Evolutionary conservation across 2,888 invertebrate genomes (phyloP).

Genomic region (Drosophila koepferae): DNA sequence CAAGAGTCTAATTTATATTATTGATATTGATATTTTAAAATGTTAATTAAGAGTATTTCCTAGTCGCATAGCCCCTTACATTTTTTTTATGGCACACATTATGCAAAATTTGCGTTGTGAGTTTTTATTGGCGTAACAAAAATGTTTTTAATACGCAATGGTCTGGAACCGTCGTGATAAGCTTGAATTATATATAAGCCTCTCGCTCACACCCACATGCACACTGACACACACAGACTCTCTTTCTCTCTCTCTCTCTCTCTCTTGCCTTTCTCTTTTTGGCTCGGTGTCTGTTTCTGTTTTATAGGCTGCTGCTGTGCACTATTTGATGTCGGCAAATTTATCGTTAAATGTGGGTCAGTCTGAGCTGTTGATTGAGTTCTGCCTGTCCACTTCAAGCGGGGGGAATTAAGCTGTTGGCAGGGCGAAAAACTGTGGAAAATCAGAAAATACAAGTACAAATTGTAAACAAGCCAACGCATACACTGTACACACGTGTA

Average conservation of each 20-base stretch:
- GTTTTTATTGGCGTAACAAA: slow-evolving; percentile 78
- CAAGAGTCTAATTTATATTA: no score
- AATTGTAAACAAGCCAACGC: slow-evolving; percentile 34
- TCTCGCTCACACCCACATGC: background rate
- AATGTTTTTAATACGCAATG: slow-evolving; percentile 81
- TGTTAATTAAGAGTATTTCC: background rate
- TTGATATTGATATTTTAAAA: background rate
- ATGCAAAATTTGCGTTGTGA: slow-evolving; percentile 69
- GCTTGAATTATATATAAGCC: slow-evolving; percentile 60
- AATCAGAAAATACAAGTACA: slow-evolving; percentile 21
- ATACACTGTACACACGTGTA: slow-evolving; percentile 1
- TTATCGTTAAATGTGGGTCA: slow-evolving; percentile 73
- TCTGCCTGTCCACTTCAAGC: slow-evolving; percentile 50
- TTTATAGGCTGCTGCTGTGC: slow-evolving; percentile 40
- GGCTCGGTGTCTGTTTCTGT: background rate
- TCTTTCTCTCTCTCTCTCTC: no score
- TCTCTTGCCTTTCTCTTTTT: background rate
- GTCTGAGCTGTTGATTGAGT: slow-evolving; percentile 69
- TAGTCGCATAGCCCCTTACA: background rate
- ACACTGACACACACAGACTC: background rate
- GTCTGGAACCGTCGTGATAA: slow-evolving; percentile 79
- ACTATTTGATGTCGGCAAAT: slow-evolving; percentile 67
- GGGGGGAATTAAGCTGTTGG: slow-evolving; percentile 34
- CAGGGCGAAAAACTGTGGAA: slow-evolving; percentile 8
- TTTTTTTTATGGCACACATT: slow-evolving; percentile 65